phyloP scores from a whole-genome alignment of 2,888 invertebrate genomes.

The Archaeoteleia sp. region DNA sequence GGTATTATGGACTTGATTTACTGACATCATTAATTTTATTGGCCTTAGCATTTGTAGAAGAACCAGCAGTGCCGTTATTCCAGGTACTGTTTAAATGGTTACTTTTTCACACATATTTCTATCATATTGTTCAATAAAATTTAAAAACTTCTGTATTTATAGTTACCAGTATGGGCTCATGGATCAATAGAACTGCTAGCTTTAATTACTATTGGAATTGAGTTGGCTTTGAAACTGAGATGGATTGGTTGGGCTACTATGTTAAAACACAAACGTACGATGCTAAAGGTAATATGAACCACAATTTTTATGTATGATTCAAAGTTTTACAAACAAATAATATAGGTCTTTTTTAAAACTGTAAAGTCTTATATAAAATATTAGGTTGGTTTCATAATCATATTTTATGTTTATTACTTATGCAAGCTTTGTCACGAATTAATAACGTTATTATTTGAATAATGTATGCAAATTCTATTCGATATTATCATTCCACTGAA shows the following conservation, averaged over 20 bases:
- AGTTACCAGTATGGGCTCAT: slow-evolving; percentile 87
- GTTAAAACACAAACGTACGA: slow-evolving; percentile 88
- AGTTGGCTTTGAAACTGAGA: slow-evolving; percentile 85
- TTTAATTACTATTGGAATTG: slow-evolving; percentile 84
- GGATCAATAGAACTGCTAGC: slow-evolving; percentile 87
- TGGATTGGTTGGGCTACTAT: slow-evolving; percentile 93
- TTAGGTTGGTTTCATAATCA: too few species aligned
- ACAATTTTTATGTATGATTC: too few species aligned
- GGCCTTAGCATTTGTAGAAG: slow-evolving; percentile 86
- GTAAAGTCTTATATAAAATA: too few species aligned
- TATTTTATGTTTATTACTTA: too few species aligned
- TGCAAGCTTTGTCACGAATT: too few species aligned
- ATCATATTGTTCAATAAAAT: too few species aligned
- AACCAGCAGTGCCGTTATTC: slow-evolving; percentile 85
- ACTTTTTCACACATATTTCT: too few species aligned
- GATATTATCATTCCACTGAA: too few species aligned
- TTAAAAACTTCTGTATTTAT: slow-evolving; percentile 56
- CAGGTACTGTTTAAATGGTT: slow-evolving; percentile 75
- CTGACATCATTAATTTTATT: slow-evolving; percentile 85
- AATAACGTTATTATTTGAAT: too few species aligned
- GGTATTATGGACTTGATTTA: slow-evolving; percentile 90
- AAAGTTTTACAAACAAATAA: too few species aligned
- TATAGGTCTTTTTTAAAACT: too few species aligned
- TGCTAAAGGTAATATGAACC: slow-evolving; percentile 82
- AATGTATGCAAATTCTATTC: too few species aligned